Percentiles rank a stretch among this genome's conserved stretches.
Evolutionary conservation across 1,140 invertebrate genomes (phyloP).

Genomic region (Antheraea pernyi): DNA sequence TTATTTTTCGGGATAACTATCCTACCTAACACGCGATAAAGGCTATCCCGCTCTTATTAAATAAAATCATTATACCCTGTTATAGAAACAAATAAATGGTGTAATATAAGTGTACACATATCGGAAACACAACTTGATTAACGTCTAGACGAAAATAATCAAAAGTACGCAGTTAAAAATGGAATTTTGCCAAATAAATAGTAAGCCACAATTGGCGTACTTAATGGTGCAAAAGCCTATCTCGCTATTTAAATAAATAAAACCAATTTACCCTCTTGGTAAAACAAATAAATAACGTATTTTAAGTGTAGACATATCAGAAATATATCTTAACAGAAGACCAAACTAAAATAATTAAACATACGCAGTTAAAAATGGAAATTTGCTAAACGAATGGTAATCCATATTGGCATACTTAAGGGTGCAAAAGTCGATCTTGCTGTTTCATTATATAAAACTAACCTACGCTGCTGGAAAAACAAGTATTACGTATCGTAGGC

Average conservation of each 20-base stretch:
- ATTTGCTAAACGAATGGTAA: not conserved
- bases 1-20: too few species aligned
- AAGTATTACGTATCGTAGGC: not conserved
- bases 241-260: too few species aligned
- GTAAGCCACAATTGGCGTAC: not conserved
- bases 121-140: not conserved
- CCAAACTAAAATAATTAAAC: not conserved
- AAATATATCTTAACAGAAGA: not conserved
- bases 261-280: too few species aligned
- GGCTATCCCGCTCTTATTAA: too few species aligned
- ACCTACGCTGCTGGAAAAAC: too few species aligned
- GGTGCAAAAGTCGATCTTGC: too few species aligned
- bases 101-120: not conserved
- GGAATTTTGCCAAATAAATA: not conserved
- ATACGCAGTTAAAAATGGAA: slow-evolving; percentile 1
- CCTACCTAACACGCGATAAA: too few species aligned
- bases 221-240: too few species aligned
- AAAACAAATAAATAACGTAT: not conserved
- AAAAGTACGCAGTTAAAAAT: not conserved
- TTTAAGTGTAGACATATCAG: not conserved
- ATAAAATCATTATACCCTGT: too few species aligned
- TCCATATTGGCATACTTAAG: not conserved
- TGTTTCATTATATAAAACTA: too few species aligned
- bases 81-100: too few species aligned
- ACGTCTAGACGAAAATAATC: not conserved